Base-by-base conservation (phyloP, 1,140 invertebrate genomes). In the Atopsyche davidsoni region DNA sequence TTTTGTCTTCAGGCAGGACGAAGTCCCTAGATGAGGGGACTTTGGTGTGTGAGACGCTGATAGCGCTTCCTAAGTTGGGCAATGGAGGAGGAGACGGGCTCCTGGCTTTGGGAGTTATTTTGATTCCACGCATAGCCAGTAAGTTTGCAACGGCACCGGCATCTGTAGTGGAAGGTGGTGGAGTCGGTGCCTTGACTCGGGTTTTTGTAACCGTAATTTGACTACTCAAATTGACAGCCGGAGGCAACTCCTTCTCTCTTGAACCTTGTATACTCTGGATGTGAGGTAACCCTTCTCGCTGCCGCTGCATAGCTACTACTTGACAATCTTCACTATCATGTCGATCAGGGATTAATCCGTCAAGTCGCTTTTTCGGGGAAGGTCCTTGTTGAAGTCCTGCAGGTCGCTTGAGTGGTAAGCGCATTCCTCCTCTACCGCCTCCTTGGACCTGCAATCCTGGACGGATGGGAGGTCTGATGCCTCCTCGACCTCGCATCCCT, bases 131-230 rank as follows among this genome's bases (percentile, higher is more conserved):
- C 10, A 83, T 82, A 7, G 83, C 84, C 32, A 88, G 64, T 24
- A 86, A 79, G 65, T 82, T 85, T 1, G 85, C 83, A 54, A 87
- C 85, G 1, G 79, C 79, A 46, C 80, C 83, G 3, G 83, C 80
- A 58, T 85, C 81, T 23, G 78, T 78, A 53, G 81, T 80, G 25
- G 79, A 79, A 2, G 71, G 68, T 54, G 69, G 46, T 4, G 64
- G 61, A 1, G 64, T 36, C 4, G 56, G 63, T 11, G 48, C 49
- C n/a, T 18, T n/a, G 9, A 49, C 52, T 53, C 56, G 53, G 50
- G 65, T 78, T 55, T 81, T 78, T 41, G 82, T 85, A 45, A 86
- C 67, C 4, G 83, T 85, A 28, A 75, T 68, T 62, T 72, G 67
- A 49, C 64, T 67, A 16, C 69, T 68, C 23, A 73, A 57, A 50